Evolutionary conservation across 2,888 invertebrate genomes (phyloP), one percentile per base, ranked within the genome.

Genomic region (Alloscopus bannaensis): DNA sequence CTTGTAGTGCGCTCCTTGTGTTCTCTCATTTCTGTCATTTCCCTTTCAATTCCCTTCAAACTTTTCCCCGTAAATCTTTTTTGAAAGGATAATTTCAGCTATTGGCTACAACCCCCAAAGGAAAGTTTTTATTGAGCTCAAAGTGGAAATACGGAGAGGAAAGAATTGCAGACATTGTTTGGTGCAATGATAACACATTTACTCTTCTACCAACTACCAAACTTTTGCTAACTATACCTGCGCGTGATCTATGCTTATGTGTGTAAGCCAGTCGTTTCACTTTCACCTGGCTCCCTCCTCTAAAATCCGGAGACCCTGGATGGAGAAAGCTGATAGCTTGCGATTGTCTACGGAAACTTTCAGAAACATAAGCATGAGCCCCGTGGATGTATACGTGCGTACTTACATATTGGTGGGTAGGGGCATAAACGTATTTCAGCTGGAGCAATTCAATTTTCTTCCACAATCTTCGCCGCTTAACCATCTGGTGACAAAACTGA

Each of bases 11-110:
- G 24, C 60, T 60, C 31, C 57, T 70, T 50, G 62, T 70, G 52
- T 79, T 65, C 66, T 60, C 76, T 69, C 76, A 76, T 76, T 76
- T 76, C 68, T 81, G 73, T 82, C 79, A 80, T 79, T 81, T 82
- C 78, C 78, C 76, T 80, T 82, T 82, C 78, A 83, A 80, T 81
- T 83, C 81, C 77, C 73, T 65, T 77, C 76, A 81, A 83, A 82
- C 64, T 81, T 84, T 84, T 57, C 36, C 59, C 71, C 83, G 81
- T 84, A 84, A 84, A 84, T 84, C 83, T 83, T 81, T 84, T 83
- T 81, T 83, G 83, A 84, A 84, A 83, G 80, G 83, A 83, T 84
- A 84, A 84, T 84, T 84, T 83, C 73, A 62, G 78, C 76, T 66
- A 70, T 82, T 77, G 75, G 68, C 77, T 69, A 57, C 80, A 64